Evolutionary conservation across 1,140 invertebrate genomes (phyloP).

Genomic region (Uloborus diversus): DNA sequence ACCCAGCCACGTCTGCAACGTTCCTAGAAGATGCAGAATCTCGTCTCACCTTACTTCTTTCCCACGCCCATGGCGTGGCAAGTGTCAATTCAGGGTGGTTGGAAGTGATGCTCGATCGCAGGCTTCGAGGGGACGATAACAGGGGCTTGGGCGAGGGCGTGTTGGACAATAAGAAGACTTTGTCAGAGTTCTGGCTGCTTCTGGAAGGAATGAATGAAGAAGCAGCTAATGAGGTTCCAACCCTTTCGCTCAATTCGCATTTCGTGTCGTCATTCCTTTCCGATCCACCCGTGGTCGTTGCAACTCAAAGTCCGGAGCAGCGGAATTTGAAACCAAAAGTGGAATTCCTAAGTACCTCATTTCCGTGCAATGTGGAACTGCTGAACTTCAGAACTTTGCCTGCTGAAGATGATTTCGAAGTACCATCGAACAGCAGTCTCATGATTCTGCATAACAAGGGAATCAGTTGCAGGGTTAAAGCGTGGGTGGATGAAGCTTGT

Average conservation of each 20-base stretch:
- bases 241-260: conserved; percentile 76
- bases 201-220: conserved; percentile 71
- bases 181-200: conserved; percentile 79
- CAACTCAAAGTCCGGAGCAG: conserved; percentile 70
- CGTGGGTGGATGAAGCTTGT: conserved; percentile 1
- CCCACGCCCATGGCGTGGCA: conserved; percentile 86
- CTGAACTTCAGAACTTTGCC: conserved; percentile 75
- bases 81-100: conserved; percentile 76
- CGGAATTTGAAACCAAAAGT: conserved; percentile 64
- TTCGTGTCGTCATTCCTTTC: conserved; percentile 76
- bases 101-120: conserved; percentile 85
- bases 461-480: conserved; percentile 23
- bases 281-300: conserved; percentile 78
- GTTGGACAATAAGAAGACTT: conserved; percentile 81
- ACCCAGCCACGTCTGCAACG: conserved; percentile 86
- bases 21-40: conserved; percentile 83
- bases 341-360: conserved; percentile 61
- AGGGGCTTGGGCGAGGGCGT: conserved; percentile 91
- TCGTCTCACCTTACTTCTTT: conserved; percentile 81
- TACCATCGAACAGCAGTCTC: conserved; percentile 79
- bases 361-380: conserved; percentile 70
- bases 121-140: conserved; percentile 92
- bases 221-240: conserved; percentile 64
- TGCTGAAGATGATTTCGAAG: conserved; percentile 75
- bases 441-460: conserved; percentile 81